Percentiles rank a stretch among this genome's conserved stretches.
phyloP scores from a whole-genome alignment of 2,888 invertebrate species.

The Lymantria monacha region DNA sequence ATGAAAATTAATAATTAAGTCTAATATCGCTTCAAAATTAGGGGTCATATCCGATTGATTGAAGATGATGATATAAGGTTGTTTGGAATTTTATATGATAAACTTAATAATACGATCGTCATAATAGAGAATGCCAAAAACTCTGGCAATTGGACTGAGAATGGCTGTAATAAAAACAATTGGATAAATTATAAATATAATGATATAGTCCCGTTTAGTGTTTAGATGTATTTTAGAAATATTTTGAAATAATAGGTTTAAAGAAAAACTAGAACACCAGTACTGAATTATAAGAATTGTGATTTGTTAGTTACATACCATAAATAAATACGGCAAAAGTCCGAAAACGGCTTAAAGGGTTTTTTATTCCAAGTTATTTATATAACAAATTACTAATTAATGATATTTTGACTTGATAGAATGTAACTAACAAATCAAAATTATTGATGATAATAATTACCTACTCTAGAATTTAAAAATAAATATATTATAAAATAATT shows the following conservation, averaged over 20 bases:
- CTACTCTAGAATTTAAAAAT: slow-evolving; percentile 34
- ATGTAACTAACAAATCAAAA: slow-evolving; percentile 24
- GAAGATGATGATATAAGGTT: no score
- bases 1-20: no score
- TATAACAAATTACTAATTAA: background rate
- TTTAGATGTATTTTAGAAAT: slow-evolving; percentile 39
- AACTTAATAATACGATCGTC: slow-evolving; percentile 16
- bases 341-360: background rate
- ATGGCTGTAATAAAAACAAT: slow-evolving; percentile 54
- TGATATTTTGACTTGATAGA: background rate
- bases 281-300: slow-evolving; percentile 35
- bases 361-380: background rate
- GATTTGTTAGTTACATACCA: slow-evolving; percentile 22
- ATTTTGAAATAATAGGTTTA: slow-evolving; percentile 33
- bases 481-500: slow-evolving; percentile 26
- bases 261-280: slow-evolving; percentile 48
- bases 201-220: slow-evolving; percentile 34
- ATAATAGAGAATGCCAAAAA: slow-evolving; percentile 43
- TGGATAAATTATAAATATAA: slow-evolving; percentile 25
- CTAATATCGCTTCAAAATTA: no score
- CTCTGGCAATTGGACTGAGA: slow-evolving; percentile 59
- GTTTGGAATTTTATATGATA: background rate
- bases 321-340: background rate
- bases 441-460: slow-evolving; percentile 35
- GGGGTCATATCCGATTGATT: no score